These are phyloP conservation scores for Aproaerema taeniolella DNA, from an alignment of 2,888 invertebrate species.

Conservation along the genomic window DNA sequence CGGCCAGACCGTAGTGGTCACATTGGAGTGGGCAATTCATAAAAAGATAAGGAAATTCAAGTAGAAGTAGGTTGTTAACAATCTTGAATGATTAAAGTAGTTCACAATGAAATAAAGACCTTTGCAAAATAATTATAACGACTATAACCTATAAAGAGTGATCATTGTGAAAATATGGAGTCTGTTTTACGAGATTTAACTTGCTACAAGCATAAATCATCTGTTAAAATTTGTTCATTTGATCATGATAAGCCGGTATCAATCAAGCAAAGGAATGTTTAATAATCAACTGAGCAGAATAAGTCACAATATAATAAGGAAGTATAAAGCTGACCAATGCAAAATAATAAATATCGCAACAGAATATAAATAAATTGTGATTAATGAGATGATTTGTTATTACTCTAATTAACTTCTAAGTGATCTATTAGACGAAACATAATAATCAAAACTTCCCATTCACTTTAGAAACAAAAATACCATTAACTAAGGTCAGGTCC, in stretches of 20 bases:
- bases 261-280: too few relatives aligned
- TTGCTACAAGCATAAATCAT: too few relatives aligned
- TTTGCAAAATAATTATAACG: too few relatives aligned
- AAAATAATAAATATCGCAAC: neutral
- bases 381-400: constrained; percentile 4
- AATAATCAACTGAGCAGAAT: too few relatives aligned
- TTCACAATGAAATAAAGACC: too few relatives aligned
- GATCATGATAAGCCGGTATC: too few relatives aligned
- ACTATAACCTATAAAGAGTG: too few relatives aligned
- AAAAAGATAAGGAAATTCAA: neutral
- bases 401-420: constrained; percentile 8
- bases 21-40: neutral
- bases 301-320: neutral
- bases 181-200: too few relatives aligned
- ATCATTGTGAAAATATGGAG: too few relatives aligned
- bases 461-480: constrained; percentile 24
- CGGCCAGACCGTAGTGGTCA: neutral
- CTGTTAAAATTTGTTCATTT: too few relatives aligned
- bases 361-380: neutral
- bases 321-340: neutral
- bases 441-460: constrained; percentile 20
- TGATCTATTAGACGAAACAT: constrained; percentile 18
- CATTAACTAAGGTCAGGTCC: constrained; percentile 23
- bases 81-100: too few relatives aligned
- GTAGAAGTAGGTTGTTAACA: too few relatives aligned